phyloP scores from a whole-genome alignment of 2,797 vertebrate species.

The Anguilla obscura region DNA sequence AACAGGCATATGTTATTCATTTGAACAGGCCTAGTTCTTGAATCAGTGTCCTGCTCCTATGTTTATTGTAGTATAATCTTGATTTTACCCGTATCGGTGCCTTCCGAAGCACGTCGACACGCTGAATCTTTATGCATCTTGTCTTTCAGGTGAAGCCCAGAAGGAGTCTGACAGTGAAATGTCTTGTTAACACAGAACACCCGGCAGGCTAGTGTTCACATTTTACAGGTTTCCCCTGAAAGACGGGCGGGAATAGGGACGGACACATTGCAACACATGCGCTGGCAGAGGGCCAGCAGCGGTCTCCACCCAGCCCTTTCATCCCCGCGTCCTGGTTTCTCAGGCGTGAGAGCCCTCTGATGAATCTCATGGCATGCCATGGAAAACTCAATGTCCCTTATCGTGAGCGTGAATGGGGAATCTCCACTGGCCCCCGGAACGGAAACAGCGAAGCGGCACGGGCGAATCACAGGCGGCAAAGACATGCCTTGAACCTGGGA shows the following conservation, averaged over 20 bases:
- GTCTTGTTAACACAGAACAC: neutral
- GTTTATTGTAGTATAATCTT: neutral
- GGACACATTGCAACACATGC: neutral
- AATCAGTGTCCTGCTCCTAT: neutral
- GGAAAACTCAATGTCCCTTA: constrained; percentile 14
- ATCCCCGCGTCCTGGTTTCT: neutral
- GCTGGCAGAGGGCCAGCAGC: neutral
- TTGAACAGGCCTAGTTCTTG: neutral
- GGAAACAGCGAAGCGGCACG: neutral
- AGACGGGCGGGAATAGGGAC: neutral
- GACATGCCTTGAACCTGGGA: neutral
- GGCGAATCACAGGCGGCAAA: neutral
- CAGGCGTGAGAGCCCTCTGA: neutral
- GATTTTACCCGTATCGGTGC: neutral
- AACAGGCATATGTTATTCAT: neutral
- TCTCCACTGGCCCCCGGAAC: neutral
- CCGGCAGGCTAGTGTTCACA: neutral
- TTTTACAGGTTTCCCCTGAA: neutral
- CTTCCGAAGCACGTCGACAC: neutral
- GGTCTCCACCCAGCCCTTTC: neutral
- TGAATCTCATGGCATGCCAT: neutral
- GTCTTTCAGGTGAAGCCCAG: neutral
- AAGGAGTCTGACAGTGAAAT: neutral
- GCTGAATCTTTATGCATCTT: neutral
- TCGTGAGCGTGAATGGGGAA: neutral